Base-by-base conservation (phyloP, 2,113 vertebrate genomes). In the Chunga burmeisteri region DNA sequence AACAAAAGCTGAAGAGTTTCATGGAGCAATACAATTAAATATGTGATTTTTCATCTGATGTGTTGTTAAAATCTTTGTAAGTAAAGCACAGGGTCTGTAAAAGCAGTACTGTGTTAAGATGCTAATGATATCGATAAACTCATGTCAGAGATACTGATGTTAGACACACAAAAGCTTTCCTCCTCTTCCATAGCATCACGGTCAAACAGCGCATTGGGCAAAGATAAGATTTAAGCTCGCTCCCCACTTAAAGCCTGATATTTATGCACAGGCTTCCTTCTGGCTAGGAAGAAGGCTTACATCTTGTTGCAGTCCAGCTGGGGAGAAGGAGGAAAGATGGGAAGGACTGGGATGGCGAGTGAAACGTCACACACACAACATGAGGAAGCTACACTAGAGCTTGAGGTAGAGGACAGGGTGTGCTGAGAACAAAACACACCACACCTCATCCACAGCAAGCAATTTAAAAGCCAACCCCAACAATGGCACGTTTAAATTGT, bases 371-470 rank as follows among this genome's bases (percentile, higher is more conserved):
- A 40, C 16, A 38, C 2, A 11, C 10, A 38, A 46, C 30, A 22
- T 1, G 29, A 83, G 38, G 16, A 81, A 61, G 36, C 34, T 73
- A 70, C 42, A 25, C 40, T 18, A 49, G 6, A 38, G 26, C 29
- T 58, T 62, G 34, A 82, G 23, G 9, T 5, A 72, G 62, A 59
- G 11, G 58, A 49, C 32, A 67, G 44, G 7, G 46, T 14, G 13
- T 7, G 18, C 14, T 34, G 42, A 71, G 27, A 74, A 62, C 0
- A 0, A 58, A 67, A 34, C 47, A 67, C 42, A 22, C 2, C 2
- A 16, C 0, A 0, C 27, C 23, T 53, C 23, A 49, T 4, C 47
- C 44, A 14, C 5, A 2, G 1, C 27, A 36, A 47, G 38, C 3
- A 66, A 29, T n/a, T 21, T 18, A 65, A 87, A 74, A 1, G 2